These are phyloP conservation scores for Mionectes macconnelli DNA, from an alignment of 2,113 vertebrate species.

Conservation along the genomic window DNA sequence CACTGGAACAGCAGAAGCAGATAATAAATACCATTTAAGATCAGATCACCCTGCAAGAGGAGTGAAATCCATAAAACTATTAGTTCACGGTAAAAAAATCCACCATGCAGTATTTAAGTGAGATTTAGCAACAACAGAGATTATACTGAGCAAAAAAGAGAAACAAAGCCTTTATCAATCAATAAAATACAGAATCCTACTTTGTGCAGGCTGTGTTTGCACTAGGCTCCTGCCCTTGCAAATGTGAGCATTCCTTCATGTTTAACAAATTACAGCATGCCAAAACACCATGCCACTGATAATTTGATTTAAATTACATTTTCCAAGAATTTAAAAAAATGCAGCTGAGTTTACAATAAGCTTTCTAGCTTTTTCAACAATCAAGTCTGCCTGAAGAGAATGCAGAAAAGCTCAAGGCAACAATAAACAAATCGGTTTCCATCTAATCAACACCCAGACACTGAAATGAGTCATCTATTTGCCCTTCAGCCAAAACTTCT, in stretches of 20 bases:
- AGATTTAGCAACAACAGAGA: neutral
- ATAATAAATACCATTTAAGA: neutral
- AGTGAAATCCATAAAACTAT: neutral
- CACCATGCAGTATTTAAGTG: neutral
- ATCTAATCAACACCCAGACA: neutral
- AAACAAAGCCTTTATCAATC: neutral
- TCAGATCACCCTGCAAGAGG: neutral
- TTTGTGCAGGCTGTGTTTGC: neutral
- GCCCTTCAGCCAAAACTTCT: neutral
- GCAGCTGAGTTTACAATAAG: neutral
- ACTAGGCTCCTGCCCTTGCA: neutral
- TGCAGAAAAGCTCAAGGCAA: neutral
- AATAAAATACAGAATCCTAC: neutral
- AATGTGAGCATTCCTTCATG: neutral
- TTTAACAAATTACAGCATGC: neutral
- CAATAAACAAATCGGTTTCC: neutral
- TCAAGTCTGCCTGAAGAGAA: neutral
- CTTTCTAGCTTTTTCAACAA: neutral
- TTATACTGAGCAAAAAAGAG: neutral
- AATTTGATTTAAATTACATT: neutral
- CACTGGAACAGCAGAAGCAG: neutral
- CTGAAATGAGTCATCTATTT: neutral
- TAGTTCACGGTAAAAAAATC: neutral
- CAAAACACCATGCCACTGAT: neutral
- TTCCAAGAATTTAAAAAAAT: neutral